Evolutionary conservation across 2,113 vertebrate species (phyloP), one percentile per base, ranked within the genome.

Genomic region (Pedionomus torquatus): DNA sequence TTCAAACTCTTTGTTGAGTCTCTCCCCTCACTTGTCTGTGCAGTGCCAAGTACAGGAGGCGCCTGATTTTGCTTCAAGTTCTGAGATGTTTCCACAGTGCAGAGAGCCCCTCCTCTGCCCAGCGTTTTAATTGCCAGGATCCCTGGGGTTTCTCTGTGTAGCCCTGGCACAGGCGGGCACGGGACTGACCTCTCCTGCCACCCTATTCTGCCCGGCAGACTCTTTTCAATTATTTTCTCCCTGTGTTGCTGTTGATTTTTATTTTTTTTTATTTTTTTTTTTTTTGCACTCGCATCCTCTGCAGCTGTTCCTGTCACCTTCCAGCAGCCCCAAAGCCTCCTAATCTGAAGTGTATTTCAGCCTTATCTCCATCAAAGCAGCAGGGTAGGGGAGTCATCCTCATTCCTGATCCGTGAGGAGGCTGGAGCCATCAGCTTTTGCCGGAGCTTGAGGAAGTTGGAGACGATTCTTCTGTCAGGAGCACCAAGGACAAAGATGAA

Each of bases 311-410:
- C 87, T 84, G 48, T 76, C 90, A 48, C 94, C 87, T 97, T 69
- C 92, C 89, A 54, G 58, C 89, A 86, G 86, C 82, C 89, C 11
- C 11, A 52, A 54, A 31, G 19, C 79, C 65, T 96, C 75, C 90
- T 95, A 64, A 93, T 64, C 89, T 71, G 88, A 76, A 89, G 81
- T 13, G 15, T n/a, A 21, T 83, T 93, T 81, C 93, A 60, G 72
- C 77, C 83, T 96, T 97, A 97, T 95, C 96, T 91, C 93, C 90
- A 75, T 95, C 94, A 83, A 84, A 97, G 94, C 93, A 97, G 93
- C 39, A 93, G 86, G 86, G 58, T 31, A 14, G 31, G 35, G 60
- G 77, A 90, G 48, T 65, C 83, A 60, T 88, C 93, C 89, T 93
- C 78, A 8, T 46, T 80, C 89, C 69, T 58, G 78, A 82, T 83